Base-by-base conservation (phyloP, 2,888 invertebrate species). In the Serripes groenlandicus region DNA sequence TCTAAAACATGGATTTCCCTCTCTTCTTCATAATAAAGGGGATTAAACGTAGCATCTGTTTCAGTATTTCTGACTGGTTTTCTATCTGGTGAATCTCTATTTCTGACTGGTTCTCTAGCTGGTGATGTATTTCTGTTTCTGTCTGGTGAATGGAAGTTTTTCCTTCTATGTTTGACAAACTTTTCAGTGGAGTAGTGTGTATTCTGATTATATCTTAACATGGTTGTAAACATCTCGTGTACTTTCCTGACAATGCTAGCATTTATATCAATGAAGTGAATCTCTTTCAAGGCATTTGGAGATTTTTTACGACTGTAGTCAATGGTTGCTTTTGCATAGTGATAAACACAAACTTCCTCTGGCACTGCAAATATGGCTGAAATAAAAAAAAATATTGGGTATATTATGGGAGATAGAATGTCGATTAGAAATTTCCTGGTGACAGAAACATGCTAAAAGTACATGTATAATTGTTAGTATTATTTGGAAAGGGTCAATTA, bases 321-420 rank as follows among this genome's bases (percentile, higher is more conserved):
- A 9, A 81, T 32, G 7, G 89, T 79, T 11, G 88, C 90, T 26
- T 80, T 78, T n/a, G 83, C 78, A 77, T 90, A 88, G 18, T 87
- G 81, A n/a, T 78, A 68, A 0, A 84, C 83, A 83, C 90, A 91
- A 0, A 78, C 28, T 2, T 88, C 88, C n/a, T 78, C 70, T 1
- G 90, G 89, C 15, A 88, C 88, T 35, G 78, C 82, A 76, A 88
- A 91, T 54, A 90, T 73, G 52, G 88, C 90, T 91, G 80, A n/a
- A n/a, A n/a, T n/a, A n/a, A n/a, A n/a, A n/a, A n/a, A n/a, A n/a
- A n/a, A n/a, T n/a, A n/a, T n/a, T n/a, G n/a, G n/a, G n/a, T n/a
- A n/a, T n/a, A n/a, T n/a, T n/a, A n/a, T n/a, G n/a, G n/a, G n/a
- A n/a, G n/a, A n/a, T n/a, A n/a, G n/a, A n/a, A n/a, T n/a, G n/a